phyloP scores from a whole-genome alignment of 2,113 vertebrate species.

The Dendropsophus ebraccatus region DNA sequence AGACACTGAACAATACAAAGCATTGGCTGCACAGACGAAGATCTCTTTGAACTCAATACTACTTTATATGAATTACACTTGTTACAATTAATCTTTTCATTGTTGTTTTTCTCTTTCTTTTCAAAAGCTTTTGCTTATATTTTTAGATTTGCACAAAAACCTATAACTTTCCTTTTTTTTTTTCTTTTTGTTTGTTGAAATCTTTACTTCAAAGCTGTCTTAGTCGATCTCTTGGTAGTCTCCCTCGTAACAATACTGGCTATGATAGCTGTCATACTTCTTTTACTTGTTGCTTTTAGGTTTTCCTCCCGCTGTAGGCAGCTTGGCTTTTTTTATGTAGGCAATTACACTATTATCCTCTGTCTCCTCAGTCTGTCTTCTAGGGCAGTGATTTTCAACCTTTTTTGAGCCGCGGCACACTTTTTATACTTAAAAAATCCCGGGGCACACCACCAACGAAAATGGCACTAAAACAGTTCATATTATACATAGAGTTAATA shows the following conservation, averaged over 20 bases:
- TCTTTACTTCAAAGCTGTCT: neutral
- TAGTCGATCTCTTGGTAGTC: neutral
- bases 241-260: neutral
- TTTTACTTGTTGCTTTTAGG: constrained; percentile 65
- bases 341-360: constrained; percentile 33
- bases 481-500: too few relatives aligned
- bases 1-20: too few relatives aligned
- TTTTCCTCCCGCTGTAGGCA: constrained; percentile 15
- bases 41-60: too few relatives aligned
- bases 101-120: too few relatives aligned
- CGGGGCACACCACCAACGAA: too few relatives aligned
- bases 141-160: neutral
- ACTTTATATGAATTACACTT: too few relatives aligned
- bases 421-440: too few relatives aligned
- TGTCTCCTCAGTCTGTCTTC: neutral
- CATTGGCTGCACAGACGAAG: too few relatives aligned
- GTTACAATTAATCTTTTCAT: too few relatives aligned
- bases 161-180: neutral
- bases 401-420: too few relatives aligned
- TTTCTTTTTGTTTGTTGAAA: neutral
- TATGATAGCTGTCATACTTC: constrained; percentile 38
- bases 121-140: neutral
- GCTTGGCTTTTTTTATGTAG: neutral
- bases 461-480: too few relatives aligned
- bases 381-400: too few relatives aligned